Evolutionary conservation across 2,888 invertebrate genomes (phyloP).

Genomic region (Entomobrya proxima): DNA sequence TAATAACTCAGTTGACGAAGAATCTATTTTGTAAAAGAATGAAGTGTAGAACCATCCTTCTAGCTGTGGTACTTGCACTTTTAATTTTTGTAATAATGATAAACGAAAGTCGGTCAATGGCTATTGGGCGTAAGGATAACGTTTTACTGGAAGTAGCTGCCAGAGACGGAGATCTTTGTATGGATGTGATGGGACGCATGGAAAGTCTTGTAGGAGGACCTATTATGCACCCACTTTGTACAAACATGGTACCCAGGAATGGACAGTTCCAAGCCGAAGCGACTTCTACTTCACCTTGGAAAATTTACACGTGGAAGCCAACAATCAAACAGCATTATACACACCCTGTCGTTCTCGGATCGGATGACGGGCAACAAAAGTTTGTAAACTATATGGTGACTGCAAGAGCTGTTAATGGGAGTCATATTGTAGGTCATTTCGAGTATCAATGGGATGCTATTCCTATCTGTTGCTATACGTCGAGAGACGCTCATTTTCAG

Average conservation of each 20-base stretch:
- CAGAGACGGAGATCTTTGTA: background rate
- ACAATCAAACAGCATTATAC: conserved; percentile 72
- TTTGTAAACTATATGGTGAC: conserved; percentile 60
- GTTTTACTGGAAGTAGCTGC: background rate
- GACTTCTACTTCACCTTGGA: conserved; percentile 18
- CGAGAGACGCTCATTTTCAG: background rate
- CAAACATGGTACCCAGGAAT: background rate
- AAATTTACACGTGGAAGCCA: conserved; percentile 27
- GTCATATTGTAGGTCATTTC: conserved; percentile 65
- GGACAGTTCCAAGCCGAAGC: conserved; percentile 9
- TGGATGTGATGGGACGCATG: background rate
- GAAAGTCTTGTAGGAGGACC: background rate
- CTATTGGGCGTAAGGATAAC: background rate
- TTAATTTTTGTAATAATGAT: too few species aligned
- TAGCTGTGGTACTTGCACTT: background rate
- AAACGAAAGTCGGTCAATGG: background rate
- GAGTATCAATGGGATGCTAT: conserved; percentile 69
- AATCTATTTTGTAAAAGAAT: too few species aligned
- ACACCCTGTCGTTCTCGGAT: conserved; percentile 42
- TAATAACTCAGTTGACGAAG: too few species aligned
- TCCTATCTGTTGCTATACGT: conserved; percentile 58
- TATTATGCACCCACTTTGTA: background rate
- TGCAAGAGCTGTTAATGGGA: conserved; percentile 33
- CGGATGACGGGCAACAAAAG: conserved; percentile 26
- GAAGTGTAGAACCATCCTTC: background rate